phyloP scores from a whole-genome alignment of 2,113 vertebrate species.

The Trogon melanurus region DNA sequence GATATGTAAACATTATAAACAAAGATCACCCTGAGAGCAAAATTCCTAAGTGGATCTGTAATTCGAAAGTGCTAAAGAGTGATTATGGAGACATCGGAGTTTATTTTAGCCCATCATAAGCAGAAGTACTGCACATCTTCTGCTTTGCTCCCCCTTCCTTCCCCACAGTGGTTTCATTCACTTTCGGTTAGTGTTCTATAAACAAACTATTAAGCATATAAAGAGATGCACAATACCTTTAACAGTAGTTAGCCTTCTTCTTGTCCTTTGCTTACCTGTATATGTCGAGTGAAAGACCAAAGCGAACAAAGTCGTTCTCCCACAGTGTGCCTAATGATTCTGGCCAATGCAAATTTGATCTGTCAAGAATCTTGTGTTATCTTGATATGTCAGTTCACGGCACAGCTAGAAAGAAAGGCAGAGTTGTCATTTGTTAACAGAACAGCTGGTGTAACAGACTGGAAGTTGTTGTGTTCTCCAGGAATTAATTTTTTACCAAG shows the following conservation, averaged over 20 bases:
- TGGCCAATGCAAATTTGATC: not conserved
- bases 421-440: constrained; percentile 6
- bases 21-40: not conserved
- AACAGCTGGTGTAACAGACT: constrained; percentile 39
- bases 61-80: not conserved
- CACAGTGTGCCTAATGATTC: not conserved
- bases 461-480: not conserved
- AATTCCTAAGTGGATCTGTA: not conserved
- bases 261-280: not conserved
- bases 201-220: not conserved
- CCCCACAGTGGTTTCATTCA: not conserved
- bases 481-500: constrained; percentile 2
- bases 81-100: not conserved
- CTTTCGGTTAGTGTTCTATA: not conserved
- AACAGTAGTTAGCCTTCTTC: not conserved
- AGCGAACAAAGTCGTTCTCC: not conserved
- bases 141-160: not conserved
- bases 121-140: not conserved
- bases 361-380: not conserved
- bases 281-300: not conserved
- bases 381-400: not conserved
- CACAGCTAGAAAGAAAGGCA: not conserved
- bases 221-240: not conserved
- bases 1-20: not conserved
- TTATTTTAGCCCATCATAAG: not conserved